A percentile compares a stretch with the other conserved stretches of the same genome.
phyloP scores from a whole-genome alignment of 1,140 invertebrate genomes.

The Aphis gossypii region DNA sequence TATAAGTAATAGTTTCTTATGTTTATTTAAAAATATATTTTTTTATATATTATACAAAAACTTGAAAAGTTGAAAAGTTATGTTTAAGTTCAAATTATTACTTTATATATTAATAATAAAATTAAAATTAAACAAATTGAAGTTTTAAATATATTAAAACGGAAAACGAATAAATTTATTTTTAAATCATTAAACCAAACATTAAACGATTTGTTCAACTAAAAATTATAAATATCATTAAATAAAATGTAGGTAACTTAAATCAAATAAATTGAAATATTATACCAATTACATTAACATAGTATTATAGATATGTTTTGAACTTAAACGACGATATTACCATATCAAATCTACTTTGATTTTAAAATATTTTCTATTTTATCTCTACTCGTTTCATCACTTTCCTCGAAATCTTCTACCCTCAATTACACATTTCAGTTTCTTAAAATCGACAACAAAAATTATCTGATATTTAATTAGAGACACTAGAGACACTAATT shows the following conservation, averaged over 20 bases:
- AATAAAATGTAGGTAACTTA: background rate
- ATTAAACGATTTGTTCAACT: background rate
- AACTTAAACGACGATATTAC: accelerated
- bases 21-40: background rate
- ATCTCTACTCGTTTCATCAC: background rate
- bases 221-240: background rate
- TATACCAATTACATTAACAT: background rate
- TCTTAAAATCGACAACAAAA: background rate
- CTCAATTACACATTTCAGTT: background rate
- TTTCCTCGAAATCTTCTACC: no score
- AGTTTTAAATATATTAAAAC: background rate
- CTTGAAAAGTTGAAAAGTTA: background rate
- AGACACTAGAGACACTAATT: no score
- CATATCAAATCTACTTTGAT: background rate
- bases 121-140: background rate
- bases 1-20: background rate
- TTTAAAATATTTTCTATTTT: background rate
- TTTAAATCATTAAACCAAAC: background rate
- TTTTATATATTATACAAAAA: background rate
- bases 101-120: background rate
- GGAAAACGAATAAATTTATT: background rate
- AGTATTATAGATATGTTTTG: background rate
- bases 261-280: background rate
- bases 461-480: no score
- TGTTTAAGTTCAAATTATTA: background rate